Evolutionary conservation across 2,797 vertebrate genomes (phyloP).

Genomic region (Myiotriccus ornatus): DNA sequence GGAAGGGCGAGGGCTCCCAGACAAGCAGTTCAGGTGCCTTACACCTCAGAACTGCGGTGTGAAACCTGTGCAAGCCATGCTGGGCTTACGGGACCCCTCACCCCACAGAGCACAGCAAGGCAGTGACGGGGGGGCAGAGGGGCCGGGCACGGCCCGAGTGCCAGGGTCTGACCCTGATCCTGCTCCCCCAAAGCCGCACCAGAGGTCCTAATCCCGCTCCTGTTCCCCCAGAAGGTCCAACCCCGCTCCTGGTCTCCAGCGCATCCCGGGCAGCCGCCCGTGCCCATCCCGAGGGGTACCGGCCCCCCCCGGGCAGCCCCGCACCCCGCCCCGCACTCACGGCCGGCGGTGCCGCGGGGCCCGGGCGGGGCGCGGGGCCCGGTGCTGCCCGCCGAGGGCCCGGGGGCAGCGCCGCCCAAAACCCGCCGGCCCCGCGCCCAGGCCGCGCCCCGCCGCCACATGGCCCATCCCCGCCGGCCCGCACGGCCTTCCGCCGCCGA

Average conservation of each 20-base stretch:
- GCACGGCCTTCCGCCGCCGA: no score
- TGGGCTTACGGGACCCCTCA: accelerated
- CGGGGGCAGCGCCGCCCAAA: background rate
- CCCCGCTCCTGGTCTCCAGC: no score
- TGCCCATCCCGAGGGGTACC: no score
- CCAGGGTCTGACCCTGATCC: background rate
- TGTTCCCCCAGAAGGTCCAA: no score
- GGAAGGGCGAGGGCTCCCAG: background rate
- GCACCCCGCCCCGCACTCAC: background rate
- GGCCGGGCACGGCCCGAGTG: background rate
- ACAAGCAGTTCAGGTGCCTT: background rate
- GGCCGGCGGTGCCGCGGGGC: background rate
- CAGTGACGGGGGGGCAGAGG: background rate
- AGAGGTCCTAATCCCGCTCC: no score
- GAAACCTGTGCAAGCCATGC: background rate
- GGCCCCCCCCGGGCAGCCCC: background rate
- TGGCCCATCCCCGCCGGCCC: background rate
- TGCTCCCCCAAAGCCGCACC: background rate
- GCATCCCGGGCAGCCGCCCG: no score
- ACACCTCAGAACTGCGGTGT: accelerated
- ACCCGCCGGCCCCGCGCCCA: background rate
- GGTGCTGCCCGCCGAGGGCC: background rate
- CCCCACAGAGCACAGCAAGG: background rate
- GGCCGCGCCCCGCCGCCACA: background rate
- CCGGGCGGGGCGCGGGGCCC: background rate